These are phyloP conservation scores for Tipula lateralis DNA, from an alignment of 2,888 invertebrate genomes.

Conservation along the genomic window DNA sequence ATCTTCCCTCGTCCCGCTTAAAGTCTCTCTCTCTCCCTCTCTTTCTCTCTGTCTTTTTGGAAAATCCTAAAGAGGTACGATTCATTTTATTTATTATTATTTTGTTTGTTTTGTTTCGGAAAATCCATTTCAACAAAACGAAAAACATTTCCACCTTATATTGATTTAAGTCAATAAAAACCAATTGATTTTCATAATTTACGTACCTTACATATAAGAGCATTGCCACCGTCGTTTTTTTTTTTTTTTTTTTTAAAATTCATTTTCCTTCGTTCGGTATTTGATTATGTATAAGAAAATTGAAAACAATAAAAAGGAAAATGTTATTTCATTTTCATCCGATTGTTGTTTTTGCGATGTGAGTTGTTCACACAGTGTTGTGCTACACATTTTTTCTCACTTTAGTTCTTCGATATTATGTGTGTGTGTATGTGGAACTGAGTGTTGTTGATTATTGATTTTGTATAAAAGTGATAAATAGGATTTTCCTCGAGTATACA, in stretches of 20 bases:
- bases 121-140: not conserved
- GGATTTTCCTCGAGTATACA: not conserved
- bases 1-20: no score
- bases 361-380: not conserved
- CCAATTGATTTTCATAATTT: slow-evolving; percentile 13
- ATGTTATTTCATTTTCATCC: not conserved
- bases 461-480: slow-evolving; percentile 11
- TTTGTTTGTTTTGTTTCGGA: not conserved
- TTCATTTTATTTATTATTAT: not conserved
- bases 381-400: not conserved
- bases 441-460: not conserved
- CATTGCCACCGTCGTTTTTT: not conserved
- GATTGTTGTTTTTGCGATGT: not conserved
- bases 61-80: not conserved
- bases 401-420: not conserved
- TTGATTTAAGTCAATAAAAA: slow-evolving; percentile 24
- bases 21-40: no score
- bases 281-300: not conserved
- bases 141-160: slow-evolving; percentile 24
- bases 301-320: slow-evolving; percentile 11
- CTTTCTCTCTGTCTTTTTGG: no score
- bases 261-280: not conserved
- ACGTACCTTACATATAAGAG: not conserved
- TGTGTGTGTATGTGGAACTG: no score
- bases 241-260: not conserved